Evolutionary conservation across 2,888 invertebrate genomes (phyloP).

Genomic region (Vandiemenella viatica): DNA sequence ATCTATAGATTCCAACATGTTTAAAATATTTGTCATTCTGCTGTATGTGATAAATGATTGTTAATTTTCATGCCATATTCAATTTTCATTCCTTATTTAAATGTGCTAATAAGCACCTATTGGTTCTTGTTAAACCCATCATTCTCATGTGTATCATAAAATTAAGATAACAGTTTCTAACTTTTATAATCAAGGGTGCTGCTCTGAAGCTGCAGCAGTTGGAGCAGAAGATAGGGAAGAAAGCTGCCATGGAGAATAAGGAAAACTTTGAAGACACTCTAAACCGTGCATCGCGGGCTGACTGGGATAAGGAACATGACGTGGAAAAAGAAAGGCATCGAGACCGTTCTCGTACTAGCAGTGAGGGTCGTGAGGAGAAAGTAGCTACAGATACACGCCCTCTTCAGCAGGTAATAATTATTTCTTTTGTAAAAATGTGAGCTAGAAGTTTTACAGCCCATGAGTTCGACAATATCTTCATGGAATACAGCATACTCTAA

Average conservation of each 20-base stretch:
- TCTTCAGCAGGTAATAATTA: conserved; percentile 13
- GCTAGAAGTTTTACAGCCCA: not conserved
- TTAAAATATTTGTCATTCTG: too few relatives aligned
- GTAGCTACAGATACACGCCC: conserved; percentile 19
- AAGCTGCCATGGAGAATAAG: conserved; percentile 30
- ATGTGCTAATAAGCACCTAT: too few relatives aligned
- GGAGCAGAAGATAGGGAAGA: conserved; percentile 48
- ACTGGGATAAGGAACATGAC: conserved; percentile 34
- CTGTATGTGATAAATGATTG: too few relatives aligned
- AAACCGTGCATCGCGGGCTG: conserved; percentile 20
- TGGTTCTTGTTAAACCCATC: too few relatives aligned
- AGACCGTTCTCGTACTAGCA: conserved; percentile 27
- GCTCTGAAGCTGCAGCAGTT: conserved; percentile 52
- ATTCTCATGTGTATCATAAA: too few relatives aligned
- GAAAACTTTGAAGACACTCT: conserved; percentile 26
- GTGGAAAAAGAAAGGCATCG: conserved; percentile 27
- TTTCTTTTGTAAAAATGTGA: not conserved
- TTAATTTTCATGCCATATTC: too few relatives aligned
- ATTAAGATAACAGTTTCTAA: not conserved
- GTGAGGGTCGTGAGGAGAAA: conserved; percentile 25
- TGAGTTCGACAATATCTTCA: too few relatives aligned
- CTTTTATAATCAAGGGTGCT: conserved; percentile 27
- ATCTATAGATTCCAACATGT: too few relatives aligned
- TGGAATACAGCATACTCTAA: too few relatives aligned
- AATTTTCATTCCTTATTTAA: too few relatives aligned